Base-by-base conservation (phyloP, 2,113 vertebrate genomes). In the Microcebus tavaratra region DNA sequence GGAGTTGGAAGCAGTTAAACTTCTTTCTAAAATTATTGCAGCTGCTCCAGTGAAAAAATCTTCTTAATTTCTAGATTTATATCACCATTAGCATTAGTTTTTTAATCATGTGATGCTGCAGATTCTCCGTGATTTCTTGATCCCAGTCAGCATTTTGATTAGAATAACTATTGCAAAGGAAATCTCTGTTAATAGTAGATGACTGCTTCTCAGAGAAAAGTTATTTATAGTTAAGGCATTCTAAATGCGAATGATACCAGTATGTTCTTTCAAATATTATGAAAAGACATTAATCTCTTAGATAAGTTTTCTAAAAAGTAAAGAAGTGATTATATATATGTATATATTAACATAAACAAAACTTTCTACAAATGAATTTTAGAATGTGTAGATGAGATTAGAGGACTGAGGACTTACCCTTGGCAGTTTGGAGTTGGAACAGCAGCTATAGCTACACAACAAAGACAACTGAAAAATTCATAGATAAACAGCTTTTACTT, bases 41-140 rank as follows among this genome's bases (percentile, higher is more conserved):
- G n/a, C 86, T 95, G 45, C n/a, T 98, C 90, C 96, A 73, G 61
- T 92, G 59, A 87, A 97, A 97, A 13, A 67, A 27, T 96, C 2
- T 55, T 97, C 95, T 91, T 87, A 20, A 88, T 84, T 96, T 95
- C 21, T 91, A 73, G 36, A 92, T 98, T 76, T 75, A 83, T 29
- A 39, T 34, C 68, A 78, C 34, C 80, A 13, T 78, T 96, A 81
- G 42, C 50, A n/a, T 84, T 97, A 55, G 48, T 93, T 84, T 94
- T 12, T 21, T 57, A 92, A 72, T 97, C 72, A 57, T 87, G 80
- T 42, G 53, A 96, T 36, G 39, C 88, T 81, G 45, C 88, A 73
- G 53, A 84, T 85, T 94, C 27, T 93, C 39, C 95, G 9, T 75
- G 39, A 84, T 67, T 96, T 96, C 75, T 89, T 67, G 23, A 88